Evolutionary conservation across 2,113 vertebrate genomes (phyloP).

Genomic region (Heliornis fulica): DNA sequence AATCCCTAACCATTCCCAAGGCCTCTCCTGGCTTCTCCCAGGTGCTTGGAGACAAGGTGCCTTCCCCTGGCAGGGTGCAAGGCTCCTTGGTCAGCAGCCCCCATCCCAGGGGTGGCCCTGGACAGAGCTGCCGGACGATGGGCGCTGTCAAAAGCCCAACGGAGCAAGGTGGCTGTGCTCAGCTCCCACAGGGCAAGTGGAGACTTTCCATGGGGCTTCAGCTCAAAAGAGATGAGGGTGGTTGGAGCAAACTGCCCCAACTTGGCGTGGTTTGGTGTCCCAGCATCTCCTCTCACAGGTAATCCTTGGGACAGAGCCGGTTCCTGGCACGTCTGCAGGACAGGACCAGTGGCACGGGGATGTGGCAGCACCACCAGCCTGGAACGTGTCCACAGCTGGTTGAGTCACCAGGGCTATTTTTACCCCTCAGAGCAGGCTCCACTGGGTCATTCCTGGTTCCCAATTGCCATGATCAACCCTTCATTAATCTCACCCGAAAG

Average conservation of each 20-base stretch:
- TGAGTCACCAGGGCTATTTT: slow-evolving; percentile 18
- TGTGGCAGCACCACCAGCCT: neutral
- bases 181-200: fast-evolving
- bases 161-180: fast-evolving
- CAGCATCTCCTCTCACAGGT: fast-evolving
- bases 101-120: neutral
- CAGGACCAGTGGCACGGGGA: neutral
- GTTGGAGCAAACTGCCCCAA: neutral
- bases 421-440: neutral
- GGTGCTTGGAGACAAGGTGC: fast-evolving
- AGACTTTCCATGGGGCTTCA: neutral
- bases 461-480: slow-evolving; percentile 26
- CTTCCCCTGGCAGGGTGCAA: fast-evolving
- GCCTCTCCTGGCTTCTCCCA: neutral
- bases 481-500: slow-evolving; percentile 40
- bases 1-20: fast-evolving
- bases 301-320: fast-evolving
- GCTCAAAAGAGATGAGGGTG: fast-evolving
- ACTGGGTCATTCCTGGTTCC: neutral
- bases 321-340: neutral
- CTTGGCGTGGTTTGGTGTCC: fast-evolving
- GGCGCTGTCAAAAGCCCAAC: neutral
- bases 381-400: fast-evolving
- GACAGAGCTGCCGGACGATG: neutral
- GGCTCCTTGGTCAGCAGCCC: neutral